Evolutionary conservation across 2,888 invertebrate species (phyloP), one percentile per base, ranked within the genome.

Genomic region (Enchytraeus crypticus): DNA sequence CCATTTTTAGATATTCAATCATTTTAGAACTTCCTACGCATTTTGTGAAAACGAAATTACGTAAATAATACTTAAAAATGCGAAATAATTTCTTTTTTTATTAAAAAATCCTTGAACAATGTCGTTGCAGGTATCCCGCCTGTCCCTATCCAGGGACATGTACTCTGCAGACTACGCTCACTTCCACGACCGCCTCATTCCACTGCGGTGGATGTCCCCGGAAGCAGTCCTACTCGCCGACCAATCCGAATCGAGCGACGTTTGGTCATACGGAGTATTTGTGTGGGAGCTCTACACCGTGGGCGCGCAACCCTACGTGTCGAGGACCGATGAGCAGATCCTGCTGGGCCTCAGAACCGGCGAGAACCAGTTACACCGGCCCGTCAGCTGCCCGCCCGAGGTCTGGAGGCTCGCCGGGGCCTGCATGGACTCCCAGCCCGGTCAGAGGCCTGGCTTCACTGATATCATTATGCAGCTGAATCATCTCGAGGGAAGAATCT

Each of bases 201-300:
- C 93, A 0, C 80, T 93, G 14, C 85, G 95, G 69, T 95, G 95
- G 93, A 77, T 92, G 77, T 88, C 93, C 0, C 76, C 77, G 11
- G 95, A 95, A 77, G 91, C 91, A 1, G 87, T 91, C 0, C 82
- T 88, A 68, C 92, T 93, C 71, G 90, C 90, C 62, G 92, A 92
- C 66, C 92, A 86, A 77, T 91, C 92, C 18, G 88, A 89, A 47
- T 92, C 92, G 77, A 91, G 91, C 72, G 95, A 95, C 78, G 88
- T 92, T 0, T 95, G 91, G 81, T 87, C 92, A 69, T 93, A 88
- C 75, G 92, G 88, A 0, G 89, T 88, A 23, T 84, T 92, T 18
- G 84, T 90, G 27, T 92, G 91, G 90, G 95, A 95, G 81, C 86
- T 93, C 66, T 87, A 89, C 77, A 84, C 85, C 68, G 85, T 88